Evolutionary conservation across 2,113 vertebrate species (phyloP), one percentile per base, ranked within the genome.

Genomic region (Anarrhichthys ocellatus): DNA sequence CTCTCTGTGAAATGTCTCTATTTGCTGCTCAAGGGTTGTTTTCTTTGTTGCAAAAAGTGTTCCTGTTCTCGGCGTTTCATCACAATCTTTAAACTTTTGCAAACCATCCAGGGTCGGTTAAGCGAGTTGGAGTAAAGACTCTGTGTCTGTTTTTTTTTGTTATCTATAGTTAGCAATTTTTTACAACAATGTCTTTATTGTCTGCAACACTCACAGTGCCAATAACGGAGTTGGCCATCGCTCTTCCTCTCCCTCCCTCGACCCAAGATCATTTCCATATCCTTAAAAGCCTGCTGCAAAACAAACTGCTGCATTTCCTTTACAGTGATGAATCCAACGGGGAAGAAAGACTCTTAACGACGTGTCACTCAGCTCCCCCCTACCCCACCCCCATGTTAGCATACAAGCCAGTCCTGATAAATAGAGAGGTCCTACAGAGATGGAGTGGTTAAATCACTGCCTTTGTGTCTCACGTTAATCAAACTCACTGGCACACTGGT

Each of bases 241-340:
- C 70, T 89, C 83, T 75, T 82, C 9, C 48, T 24, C 80, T 18
- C 68, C 38, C 76, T 40, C 38, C 29, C 50, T 59, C 68, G 36
- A 42, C 73, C 73, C 66, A 13, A 65, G 38, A 62, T 85, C 63
- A 90, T 93, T 91, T 93, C 86, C 84, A 93, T 91, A 90, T 83
- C 78, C 87, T 88, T 93, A 91, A 92, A 92, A 92, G 71, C 89
- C 78, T 40, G 58, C 78, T 71, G 76, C 78, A 87, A 86, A 93
- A 91, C 87, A 83, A 87, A 87, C 75, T 74, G 82, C 81, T 77
- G 74, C 69, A 67, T 88, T 90, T 85, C 86, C 76, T 84, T 75
- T 58, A 83, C 65, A 68, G 78, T 84, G 83, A 88, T 90, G 84
- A 93, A 91, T 93, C 86, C 67, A 83, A 42, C 52, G 48, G 38